phyloP scores from a whole-genome alignment of 2,888 invertebrate genomes.

The Drosophila algonquin region DNA sequence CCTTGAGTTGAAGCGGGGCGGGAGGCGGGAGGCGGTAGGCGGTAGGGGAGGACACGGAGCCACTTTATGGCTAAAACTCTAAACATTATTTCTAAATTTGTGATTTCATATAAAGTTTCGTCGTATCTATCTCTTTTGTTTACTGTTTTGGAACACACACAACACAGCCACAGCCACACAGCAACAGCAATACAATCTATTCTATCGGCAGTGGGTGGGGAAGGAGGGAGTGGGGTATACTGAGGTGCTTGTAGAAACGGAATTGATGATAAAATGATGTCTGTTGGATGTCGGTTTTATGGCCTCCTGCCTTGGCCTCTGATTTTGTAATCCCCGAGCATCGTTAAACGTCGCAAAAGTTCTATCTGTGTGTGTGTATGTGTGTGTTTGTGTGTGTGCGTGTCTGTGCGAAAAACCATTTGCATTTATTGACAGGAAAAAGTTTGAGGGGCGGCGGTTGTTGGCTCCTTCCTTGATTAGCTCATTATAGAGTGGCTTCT shows the following conservation, averaged over 20 bases:
- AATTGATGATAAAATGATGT: conserved; percentile 22
- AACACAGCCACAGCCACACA: neutral
- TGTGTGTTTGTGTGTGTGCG: conserved; percentile 9
- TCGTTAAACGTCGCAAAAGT: conserved; percentile 68
- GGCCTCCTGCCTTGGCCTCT: conserved; percentile 28
- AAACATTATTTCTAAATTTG: conserved; percentile 24
- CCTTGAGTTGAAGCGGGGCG: too few species aligned
- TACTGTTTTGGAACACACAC: conserved; percentile 9
- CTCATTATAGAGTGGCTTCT: conserved; percentile 40
- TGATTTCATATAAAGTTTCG: conserved; percentile 19
- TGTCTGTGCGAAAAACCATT: conserved; percentile 39
- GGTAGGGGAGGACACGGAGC: neutral
- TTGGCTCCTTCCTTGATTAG: conserved; percentile 48
- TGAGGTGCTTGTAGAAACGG: conserved; percentile 25
- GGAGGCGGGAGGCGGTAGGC: too few species aligned
- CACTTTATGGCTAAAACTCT: conserved; percentile 1
- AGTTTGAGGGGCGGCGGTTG: neutral
- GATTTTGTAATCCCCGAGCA: conserved; percentile 51
- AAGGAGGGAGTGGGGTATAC: too few species aligned
- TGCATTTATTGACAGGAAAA: conserved; percentile 48
- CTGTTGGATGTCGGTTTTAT: conserved; percentile 48
- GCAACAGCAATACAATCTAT: conserved; percentile 4
- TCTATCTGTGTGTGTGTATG: neutral
- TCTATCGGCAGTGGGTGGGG: neutral
- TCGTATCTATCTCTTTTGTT: conserved; percentile 10